Evolutionary conservation across 2,797 vertebrate species (phyloP).

Genomic region (Microhierax caerulescens): DNA sequence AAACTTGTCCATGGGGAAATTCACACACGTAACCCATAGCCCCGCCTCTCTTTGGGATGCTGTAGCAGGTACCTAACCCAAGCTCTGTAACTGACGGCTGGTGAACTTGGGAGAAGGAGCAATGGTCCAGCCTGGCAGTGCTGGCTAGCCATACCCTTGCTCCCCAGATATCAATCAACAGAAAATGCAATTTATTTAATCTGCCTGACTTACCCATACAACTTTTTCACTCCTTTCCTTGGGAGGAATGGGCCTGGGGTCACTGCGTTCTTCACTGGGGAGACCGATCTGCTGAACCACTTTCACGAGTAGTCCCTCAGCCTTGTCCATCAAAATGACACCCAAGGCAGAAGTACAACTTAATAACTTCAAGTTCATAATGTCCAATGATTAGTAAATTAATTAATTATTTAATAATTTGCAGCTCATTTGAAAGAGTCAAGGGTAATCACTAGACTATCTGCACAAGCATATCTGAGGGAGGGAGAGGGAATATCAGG

Average conservation of each 20-base stretch:
- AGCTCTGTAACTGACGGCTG: background rate
- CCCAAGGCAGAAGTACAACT: background rate
- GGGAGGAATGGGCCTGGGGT: background rate
- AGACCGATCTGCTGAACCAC: background rate
- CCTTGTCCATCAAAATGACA: background rate
- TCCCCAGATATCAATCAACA: background rate
- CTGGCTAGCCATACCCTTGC: background rate
- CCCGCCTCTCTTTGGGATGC: background rate
- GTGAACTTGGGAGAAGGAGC: background rate
- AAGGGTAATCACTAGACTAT: background rate
- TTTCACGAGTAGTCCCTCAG: background rate
- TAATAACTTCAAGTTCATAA: background rate
- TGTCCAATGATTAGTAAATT: background rate
- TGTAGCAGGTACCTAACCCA: background rate
- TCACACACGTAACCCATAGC: background rate
- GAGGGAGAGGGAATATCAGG: background rate
- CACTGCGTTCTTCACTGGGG: fast-evolving
- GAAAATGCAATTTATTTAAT: background rate
- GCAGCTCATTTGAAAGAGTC: background rate
- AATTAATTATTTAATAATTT: background rate
- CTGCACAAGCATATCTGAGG: background rate
- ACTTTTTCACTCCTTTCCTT: background rate
- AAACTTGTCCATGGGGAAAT: background rate
- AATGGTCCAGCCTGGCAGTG: background rate
- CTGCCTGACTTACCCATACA: background rate